Base-by-base conservation (phyloP, 2,888 invertebrate genomes). In the Lissonota sp. region DNA sequence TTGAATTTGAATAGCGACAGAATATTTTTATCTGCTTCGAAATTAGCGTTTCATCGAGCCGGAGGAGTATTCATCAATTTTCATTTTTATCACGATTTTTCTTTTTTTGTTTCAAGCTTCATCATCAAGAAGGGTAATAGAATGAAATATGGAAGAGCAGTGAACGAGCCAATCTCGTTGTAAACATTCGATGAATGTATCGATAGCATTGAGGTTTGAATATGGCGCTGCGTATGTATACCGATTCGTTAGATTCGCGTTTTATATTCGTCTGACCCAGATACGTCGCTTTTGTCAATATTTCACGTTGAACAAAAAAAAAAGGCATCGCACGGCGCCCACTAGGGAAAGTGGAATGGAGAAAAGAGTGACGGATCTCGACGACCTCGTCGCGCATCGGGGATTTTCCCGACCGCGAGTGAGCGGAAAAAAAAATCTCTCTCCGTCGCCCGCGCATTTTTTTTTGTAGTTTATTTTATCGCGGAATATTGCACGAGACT, bases 211-310 rank as follows among this genome's bases (percentile, higher is more conserved):
- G 26, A 26, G 26, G 26, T 26, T 26, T 62, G 62, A 63, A 53
- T 26, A 53, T 12, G 40, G 37, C 16, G 44, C 72, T 79, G 53
- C 40, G 60, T 44, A 67, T 79, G 39, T 66, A 26, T 26, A 62
- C 14, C 26, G 44, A 49, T 42, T 26, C 46, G 12, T 51, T 44
- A 67, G 79, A 80, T 62, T 66, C 51, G 46, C 63, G 57, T 67
- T 26, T 26, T 84, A 80, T 82, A 83, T 83, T 84, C 72, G 67
- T 62, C 37, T 69, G 84, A 86, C 84, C 85, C 72, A 84, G 75
- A 82, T 85, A 64, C 81, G 76, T 83, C 84, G 49, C 70, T 79
- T 78, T 78, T 77, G 77, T 64, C 72, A 60, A 81, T 81, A 76
- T 73, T 77, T 77, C 70, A 73, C 60, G 73, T 66, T 77, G 66